Evolutionary conservation across 2,113 vertebrate species (phyloP).

Genomic region (Ariopsis seemanni): DNA sequence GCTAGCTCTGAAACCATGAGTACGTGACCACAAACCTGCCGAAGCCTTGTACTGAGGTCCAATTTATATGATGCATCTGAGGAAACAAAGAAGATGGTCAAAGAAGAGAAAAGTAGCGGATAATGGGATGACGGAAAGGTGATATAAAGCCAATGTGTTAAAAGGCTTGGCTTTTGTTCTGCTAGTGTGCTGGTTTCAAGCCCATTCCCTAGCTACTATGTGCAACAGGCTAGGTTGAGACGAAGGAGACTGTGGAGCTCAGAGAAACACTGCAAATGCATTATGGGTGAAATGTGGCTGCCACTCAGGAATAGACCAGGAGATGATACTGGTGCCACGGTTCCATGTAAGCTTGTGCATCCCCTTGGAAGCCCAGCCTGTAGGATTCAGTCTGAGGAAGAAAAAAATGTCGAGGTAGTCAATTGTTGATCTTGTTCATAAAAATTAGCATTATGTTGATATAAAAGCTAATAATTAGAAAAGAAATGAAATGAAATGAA

Average conservation of each 20-base stretch:
- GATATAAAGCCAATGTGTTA: constrained; percentile 18
- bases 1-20: constrained; percentile 6
- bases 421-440: constrained; percentile 14
- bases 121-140: neutral
- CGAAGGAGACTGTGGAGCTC: constrained; percentile 68
- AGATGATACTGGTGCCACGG: constrained; percentile 82
- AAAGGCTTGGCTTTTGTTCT: constrained; percentile 46
- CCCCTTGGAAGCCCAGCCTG: constrained; percentile 79
- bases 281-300: constrained; percentile 68
- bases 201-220: constrained; percentile 38
- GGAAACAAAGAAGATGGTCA: constrained; percentile 27
- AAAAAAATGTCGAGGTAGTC: neutral
- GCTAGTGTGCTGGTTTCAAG: constrained; percentile 42
- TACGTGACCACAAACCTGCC: constrained; percentile 12
- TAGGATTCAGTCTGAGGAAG: constrained; percentile 84
- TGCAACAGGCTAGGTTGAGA: constrained; percentile 48
- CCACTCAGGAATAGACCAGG: constrained; percentile 70
- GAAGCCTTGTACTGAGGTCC: constrained; percentile 24
- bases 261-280: constrained; percentile 75
- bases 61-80: constrained; percentile 22
- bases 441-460: neutral
- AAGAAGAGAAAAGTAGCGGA: constrained; percentile 13
- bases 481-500: neutral
- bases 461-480: neutral
- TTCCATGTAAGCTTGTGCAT: constrained; percentile 79